Conservation (phyloP, 2,113 vertebrate species). For the Indri indri region DNA sequence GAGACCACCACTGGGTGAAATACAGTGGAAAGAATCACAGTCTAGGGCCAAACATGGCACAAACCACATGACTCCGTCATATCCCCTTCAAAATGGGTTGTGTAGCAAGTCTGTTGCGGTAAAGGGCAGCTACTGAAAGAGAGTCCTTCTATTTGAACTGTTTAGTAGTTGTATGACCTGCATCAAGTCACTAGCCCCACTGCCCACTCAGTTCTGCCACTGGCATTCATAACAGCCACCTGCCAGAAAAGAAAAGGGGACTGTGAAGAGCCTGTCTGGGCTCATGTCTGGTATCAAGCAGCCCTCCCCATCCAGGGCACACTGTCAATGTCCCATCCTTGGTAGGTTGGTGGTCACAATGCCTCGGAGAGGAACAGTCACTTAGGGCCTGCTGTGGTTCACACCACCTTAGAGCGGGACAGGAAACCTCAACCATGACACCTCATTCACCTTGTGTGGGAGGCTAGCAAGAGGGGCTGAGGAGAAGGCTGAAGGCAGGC, state of each 20-base stretch:
- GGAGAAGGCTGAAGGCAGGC: neutral
- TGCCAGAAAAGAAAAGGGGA: neutral
- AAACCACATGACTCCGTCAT: neutral
- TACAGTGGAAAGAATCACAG: neutral
- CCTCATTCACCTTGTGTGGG: neutral
- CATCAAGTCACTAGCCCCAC: neutral
- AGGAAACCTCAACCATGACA: too few species aligned
- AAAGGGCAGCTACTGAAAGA: neutral
- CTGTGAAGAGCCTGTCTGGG: neutral
- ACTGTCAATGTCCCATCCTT: neutral
- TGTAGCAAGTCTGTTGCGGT: neutral
- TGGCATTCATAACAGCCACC: neutral
- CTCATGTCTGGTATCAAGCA: neutral
- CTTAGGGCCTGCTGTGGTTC: neutral
- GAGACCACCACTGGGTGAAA: neutral
- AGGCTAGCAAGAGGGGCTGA: neutral
- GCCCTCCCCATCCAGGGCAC: neutral
- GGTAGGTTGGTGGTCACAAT: neutral
- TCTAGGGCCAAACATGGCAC: neutral
- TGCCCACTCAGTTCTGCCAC: neutral
- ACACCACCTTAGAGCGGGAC: neutral
- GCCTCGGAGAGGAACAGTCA: neutral
- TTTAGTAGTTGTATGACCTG: neutral
- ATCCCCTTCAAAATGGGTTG: too few species aligned
- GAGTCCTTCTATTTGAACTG: neutral